Conservation (phyloP, 2,888 invertebrate species). For the Cynaeus angustus region DNA sequence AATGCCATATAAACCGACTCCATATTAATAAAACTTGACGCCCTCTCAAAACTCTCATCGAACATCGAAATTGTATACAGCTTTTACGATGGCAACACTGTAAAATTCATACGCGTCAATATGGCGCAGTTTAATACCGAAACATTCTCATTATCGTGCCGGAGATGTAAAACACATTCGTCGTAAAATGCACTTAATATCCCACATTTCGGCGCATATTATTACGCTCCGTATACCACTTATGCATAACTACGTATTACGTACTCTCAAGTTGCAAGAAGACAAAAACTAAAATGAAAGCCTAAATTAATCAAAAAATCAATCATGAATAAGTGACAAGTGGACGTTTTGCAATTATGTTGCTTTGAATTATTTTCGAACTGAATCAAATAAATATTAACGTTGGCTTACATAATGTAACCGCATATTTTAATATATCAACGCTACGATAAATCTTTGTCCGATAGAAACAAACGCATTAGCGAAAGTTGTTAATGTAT, state of each 20-base stretch:
- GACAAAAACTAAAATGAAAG: conserved; percentile 8
- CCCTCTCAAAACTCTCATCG: conserved; percentile 54
- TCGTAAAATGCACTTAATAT: conserved; percentile 46
- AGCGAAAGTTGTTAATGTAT: conserved; percentile 59
- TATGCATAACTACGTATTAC: conserved; percentile 8
- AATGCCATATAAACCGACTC: conserved; percentile 27
- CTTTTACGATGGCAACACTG: conserved; percentile 64
- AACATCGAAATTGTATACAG: conserved; percentile 61
- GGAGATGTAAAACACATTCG: conserved; percentile 46
- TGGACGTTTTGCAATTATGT: conserved; percentile 21
- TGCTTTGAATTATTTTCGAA: conserved; percentile 38
- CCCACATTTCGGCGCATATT: conserved; percentile 28
- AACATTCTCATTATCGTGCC: conserved; percentile 54
- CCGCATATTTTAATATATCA: conserved; percentile 56
- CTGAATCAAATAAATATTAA: conserved; percentile 42
- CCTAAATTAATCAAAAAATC: conserved; percentile 14
- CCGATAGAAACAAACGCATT: conserved; percentile 58
- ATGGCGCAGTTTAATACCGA: conserved; percentile 51
- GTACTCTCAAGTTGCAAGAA: neutral
- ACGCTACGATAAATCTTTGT: conserved; percentile 57
- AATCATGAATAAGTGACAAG: conserved; percentile 18
- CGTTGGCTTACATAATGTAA: conserved; percentile 49
- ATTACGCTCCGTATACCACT: conserved; percentile 6
- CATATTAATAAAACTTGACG: conserved; percentile 44
- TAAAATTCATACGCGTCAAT: conserved; percentile 60